phyloP scores from a whole-genome alignment of 2,797 vertebrate species.

The Leptatherina wallacei region DNA sequence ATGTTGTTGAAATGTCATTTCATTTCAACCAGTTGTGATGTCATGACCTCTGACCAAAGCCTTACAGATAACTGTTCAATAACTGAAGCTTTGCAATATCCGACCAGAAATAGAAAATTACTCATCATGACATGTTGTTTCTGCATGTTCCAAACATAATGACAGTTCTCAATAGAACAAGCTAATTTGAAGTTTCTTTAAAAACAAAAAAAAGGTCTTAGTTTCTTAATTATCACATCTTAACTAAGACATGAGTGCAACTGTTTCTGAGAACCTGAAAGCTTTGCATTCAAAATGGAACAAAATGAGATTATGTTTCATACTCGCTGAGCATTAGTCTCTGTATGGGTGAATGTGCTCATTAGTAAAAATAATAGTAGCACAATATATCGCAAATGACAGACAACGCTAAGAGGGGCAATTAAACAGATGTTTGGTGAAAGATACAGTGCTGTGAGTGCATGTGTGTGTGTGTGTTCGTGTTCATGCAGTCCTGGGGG shows the following conservation, averaged over 20 bases:
- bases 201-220: conserved; percentile 13
- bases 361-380: conserved; percentile 64
- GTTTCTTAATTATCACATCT: conserved; percentile 27
- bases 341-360: conserved; percentile 34
- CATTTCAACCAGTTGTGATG: conserved; percentile 10
- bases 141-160: conserved; percentile 1
- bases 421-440: conserved; percentile 68
- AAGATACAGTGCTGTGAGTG: conserved; percentile 41
- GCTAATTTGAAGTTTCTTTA: conserved; percentile 6
- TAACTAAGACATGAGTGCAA: conserved; percentile 14
- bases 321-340: background rate
- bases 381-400: conserved; percentile 58
- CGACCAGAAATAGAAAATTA: conserved; percentile 36
- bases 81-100: conserved; percentile 19
- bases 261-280: conserved; percentile 15
- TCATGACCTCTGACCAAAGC: conserved; percentile 33
- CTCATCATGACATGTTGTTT: conserved; percentile 21
- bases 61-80: conserved; percentile 18
- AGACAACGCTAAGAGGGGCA: conserved; percentile 54
- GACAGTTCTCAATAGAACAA: background rate
- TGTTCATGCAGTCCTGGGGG: conserved; percentile 30
- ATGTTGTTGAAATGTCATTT: background rate
- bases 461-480: conserved; percentile 2
- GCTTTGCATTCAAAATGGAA: conserved; percentile 26
- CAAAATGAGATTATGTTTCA: conserved; percentile 30